Evolutionary conservation across 2,888 invertebrate genomes (phyloP).

Genomic region (Heteromurus nitidus): DNA sequence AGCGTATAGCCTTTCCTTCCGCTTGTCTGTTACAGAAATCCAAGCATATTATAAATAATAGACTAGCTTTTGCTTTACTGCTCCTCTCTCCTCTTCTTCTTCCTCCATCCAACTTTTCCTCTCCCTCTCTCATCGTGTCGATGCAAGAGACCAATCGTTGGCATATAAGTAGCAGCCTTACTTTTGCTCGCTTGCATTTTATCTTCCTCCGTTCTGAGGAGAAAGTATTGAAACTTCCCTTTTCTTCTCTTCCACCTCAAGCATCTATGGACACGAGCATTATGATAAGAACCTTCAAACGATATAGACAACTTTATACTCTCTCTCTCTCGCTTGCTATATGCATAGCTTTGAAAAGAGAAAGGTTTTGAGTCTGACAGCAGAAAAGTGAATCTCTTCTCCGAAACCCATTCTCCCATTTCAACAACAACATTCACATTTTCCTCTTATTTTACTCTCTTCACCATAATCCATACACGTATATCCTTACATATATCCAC

Average conservation of each 20-base stretch:
- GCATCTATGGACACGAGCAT: no score
- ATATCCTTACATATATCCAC: no score
- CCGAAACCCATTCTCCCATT: conserved; percentile 60
- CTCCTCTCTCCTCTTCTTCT: no score
- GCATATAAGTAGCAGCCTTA: neutral
- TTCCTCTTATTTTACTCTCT: conserved; percentile 42
- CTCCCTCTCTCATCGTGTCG: neutral
- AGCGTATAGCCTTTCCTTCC: conserved; percentile 49
- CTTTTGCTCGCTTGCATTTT: conserved; percentile 14
- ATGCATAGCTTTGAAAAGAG: conserved; percentile 23
- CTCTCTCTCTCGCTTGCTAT: neutral
- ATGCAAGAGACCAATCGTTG: neutral
- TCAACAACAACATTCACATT: conserved; percentile 54
- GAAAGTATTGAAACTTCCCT: conserved; percentile 33
- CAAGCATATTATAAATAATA: conserved; percentile 10
- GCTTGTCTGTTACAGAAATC: conserved; percentile 7
- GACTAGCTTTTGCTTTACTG: neutral
- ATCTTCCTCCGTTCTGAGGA: conserved; percentile 18
- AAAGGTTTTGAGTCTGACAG: conserved; percentile 61
- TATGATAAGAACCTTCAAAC: no score
- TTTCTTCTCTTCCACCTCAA: no score
- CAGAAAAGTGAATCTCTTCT: conserved; percentile 65
- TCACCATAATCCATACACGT: no score
- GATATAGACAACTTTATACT: no score
- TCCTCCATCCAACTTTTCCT: no score